Evolutionary conservation across 2,113 vertebrate species (phyloP).

Genomic region (Stigmatopora nigra): DNA sequence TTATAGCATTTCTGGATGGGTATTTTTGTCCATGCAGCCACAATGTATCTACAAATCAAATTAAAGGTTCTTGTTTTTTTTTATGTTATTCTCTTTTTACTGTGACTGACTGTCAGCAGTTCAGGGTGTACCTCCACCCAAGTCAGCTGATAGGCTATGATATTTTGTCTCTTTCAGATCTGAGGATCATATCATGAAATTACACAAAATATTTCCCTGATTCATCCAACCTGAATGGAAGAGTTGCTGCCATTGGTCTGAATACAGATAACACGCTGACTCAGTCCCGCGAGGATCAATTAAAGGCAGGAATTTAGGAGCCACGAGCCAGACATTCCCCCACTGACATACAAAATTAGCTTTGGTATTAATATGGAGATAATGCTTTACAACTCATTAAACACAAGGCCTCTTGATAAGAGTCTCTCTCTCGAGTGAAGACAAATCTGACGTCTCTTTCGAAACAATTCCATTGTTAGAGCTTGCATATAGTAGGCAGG

Average conservation of each 20-base stretch:
- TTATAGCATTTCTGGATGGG: too few relatives aligned
- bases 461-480: not conserved
- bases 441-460: conserved; percentile 8
- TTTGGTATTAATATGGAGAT: conserved; percentile 32
- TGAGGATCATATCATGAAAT: conserved; percentile 27
- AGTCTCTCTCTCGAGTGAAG: not conserved
- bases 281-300: conserved; percentile 61
- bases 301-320: conserved; percentile 57
- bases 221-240: conserved; percentile 45
- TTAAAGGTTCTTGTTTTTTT: too few relatives aligned
- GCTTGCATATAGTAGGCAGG: not conserved
- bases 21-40: too few relatives aligned
- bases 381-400: conserved; percentile 36
- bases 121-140: too few relatives aligned
- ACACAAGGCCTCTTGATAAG: conserved; percentile 16
- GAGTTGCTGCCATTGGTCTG: conserved; percentile 36
- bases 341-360: conserved; percentile 53
- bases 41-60: too few relatives aligned
- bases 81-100: too few relatives aligned
- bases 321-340: conserved; percentile 44
- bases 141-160: too few relatives aligned
- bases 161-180: conserved; percentile 24
- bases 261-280: conserved; percentile 62
- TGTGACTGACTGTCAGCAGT: too few relatives aligned
- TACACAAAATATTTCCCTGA: conserved; percentile 31